Evolutionary conservation across 2,797 vertebrate species (phyloP), one percentile per base, ranked within the genome.

Genomic region (Dromococcyx pavoninus): DNA sequence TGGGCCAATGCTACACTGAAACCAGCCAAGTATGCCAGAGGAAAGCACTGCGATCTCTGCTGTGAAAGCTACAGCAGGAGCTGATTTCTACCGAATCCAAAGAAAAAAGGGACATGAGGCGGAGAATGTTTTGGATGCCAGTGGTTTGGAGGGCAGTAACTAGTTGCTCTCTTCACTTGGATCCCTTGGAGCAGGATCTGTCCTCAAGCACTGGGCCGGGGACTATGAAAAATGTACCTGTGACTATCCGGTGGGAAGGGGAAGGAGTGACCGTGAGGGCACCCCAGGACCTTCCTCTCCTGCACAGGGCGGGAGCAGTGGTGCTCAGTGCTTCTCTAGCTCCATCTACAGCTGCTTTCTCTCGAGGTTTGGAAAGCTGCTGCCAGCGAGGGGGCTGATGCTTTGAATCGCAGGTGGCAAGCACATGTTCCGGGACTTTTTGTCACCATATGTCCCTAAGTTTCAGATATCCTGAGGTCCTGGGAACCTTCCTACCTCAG

Each of bases 331-430:
- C 57, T 90, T 53, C 96, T 95, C 92, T 91, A 71, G 96, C 96
- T 96, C 96, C 96, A 96, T 74, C 96, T 96, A 96, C 95, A 96
- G 96, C 94, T 73, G 46, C 89, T 62, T 80, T 13, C 76, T 51
- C 76, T 67, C 16, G 3, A 25, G 74, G 18, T 12, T 18, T 28
- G 66, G 83, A 24, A 19, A 53, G 90, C 17, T 70, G 4, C 58
- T 24, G 13, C n/a, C 37, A 54, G 5, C 32, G 6, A 32, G n/a
- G 37, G 37, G 21, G 57, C 16, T 25, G 57, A 15, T 10, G 64
- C 83, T 71, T 9, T 17, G 85, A 22, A 3, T 11, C 0, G 1
- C 74, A 73, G 80, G 56, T 56, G 84, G 43, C 33, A 35, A 61
- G 28, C 48, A 35, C 30, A 2, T 2, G 57, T 37, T 60, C 57